A percentile compares a stretch with the other conserved stretches of the same genome.
Conservation (phyloP, 2,797 vertebrate species). For the Parauchenoglanis ngamensis region DNA sequence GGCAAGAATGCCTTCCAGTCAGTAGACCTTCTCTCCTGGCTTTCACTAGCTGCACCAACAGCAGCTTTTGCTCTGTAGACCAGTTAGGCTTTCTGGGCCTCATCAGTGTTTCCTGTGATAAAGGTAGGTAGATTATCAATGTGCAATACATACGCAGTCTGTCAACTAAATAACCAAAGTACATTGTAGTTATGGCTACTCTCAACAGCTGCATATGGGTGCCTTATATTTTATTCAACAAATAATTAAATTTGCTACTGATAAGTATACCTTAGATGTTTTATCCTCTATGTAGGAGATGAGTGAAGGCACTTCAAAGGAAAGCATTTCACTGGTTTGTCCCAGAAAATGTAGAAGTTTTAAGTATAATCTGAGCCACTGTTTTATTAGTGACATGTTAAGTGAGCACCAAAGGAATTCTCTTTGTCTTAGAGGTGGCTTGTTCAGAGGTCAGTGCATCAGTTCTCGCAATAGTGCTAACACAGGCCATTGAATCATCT, state of each 20-base stretch:
- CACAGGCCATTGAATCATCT: no score
- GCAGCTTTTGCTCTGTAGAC: constrained; percentile 45
- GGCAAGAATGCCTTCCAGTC: constrained; percentile 45
- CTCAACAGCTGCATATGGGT: background rate
- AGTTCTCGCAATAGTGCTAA: background rate
- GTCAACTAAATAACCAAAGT: background rate
- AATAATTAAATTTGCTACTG: background rate
- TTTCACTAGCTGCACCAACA: constrained; percentile 50
- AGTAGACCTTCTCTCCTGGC: constrained; percentile 41
- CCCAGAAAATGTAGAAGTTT: background rate
- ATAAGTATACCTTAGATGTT: background rate
- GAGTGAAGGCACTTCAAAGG: background rate
- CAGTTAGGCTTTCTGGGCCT: constrained; percentile 45
- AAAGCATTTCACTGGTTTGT: background rate
- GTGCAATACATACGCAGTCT: background rate
- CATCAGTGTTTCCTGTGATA: constrained; percentile 33
- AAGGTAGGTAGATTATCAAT: background rate
- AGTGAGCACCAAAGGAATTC: background rate
- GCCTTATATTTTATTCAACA: background rate
- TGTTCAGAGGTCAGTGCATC: background rate
- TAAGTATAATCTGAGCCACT: background rate
- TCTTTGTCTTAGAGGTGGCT: background rate
- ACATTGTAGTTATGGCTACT: background rate
- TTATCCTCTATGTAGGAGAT: background rate
- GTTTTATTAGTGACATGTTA: background rate